Percentiles rank a stretch among this genome's conserved stretches.
These are phyloP conservation scores for Steatocranus sp. DNA, from an alignment of 2,797 vertebrate genomes.

Conservation along the genomic window DNA sequence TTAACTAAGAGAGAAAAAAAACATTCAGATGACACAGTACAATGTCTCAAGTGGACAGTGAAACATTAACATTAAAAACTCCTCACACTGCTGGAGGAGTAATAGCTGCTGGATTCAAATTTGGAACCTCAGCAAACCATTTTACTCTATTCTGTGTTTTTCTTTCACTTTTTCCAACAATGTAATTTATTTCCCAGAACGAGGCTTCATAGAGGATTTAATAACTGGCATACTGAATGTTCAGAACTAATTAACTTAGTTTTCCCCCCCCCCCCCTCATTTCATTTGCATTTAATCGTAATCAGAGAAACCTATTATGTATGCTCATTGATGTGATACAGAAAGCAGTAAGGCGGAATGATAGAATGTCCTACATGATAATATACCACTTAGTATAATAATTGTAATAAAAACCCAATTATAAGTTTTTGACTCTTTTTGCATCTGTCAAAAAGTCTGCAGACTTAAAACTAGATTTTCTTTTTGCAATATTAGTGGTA, in stretches of 20 bases:
- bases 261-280: too few species aligned
- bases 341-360: not conserved
- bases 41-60: not conserved
- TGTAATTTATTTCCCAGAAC: not conserved
- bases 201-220: not conserved
- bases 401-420: too few species aligned
- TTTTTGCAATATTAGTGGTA: not conserved
- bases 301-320: not conserved
- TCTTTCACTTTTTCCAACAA: not conserved
- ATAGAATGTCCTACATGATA: too few species aligned
- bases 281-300: not conserved
- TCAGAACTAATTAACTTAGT: not conserved
- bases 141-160: not conserved
- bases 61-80: not conserved
- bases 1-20: slow-evolving; percentile 55
- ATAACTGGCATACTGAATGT: not conserved
- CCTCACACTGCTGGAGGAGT: not conserved
- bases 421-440: not conserved
- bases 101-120: not conserved
- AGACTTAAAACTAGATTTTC: not conserved
- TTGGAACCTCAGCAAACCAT: not conserved
- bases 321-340: not conserved
- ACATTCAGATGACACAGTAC: not conserved
- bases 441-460: not conserved
- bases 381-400: too few species aligned